These are phyloP conservation scores for Fratercula arctica DNA, from an alignment of 2,797 vertebrate genomes.

Conservation along the genomic window DNA sequence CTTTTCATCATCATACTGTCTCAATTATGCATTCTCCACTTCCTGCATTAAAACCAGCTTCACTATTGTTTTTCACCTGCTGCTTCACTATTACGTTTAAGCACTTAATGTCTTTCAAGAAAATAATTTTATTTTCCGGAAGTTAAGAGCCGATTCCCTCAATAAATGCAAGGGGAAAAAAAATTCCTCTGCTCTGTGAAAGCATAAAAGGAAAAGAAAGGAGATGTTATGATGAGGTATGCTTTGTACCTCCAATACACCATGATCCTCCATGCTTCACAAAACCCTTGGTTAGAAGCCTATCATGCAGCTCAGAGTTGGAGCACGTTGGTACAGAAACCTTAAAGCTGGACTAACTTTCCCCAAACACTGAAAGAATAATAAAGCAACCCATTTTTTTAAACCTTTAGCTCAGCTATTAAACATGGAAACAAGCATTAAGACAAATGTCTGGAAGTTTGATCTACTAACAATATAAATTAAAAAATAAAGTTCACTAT, in stretches of 20 bases:
- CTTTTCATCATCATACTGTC: conserved; percentile 75
- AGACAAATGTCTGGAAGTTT: conserved; percentile 8
- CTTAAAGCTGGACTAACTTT: conserved; percentile 21
- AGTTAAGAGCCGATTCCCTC: conserved; percentile 48
- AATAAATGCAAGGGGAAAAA: neutral
- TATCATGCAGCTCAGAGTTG: conserved; percentile 30
- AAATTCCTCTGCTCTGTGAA: conserved; percentile 38
- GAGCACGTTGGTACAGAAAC: conserved; percentile 33
- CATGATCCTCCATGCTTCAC: neutral
- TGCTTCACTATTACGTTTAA: conserved; percentile 62
- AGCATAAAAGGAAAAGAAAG: conserved; percentile 10
- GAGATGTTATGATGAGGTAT: neutral
- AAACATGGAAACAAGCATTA: conserved; percentile 16
- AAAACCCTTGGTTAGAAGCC: conserved; percentile 35
- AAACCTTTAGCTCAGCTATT: neutral
- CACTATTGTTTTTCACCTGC: conserved; percentile 63
- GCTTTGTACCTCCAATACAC: neutral
- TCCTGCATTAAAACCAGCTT: conserved; percentile 61
- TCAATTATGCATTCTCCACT: conserved; percentile 69
- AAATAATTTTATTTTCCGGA: conserved; percentile 50
- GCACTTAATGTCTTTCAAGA: conserved; percentile 4
- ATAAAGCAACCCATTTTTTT: conserved; percentile 7
- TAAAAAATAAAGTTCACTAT: neutral
- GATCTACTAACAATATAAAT: neutral
- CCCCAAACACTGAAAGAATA: neutral